A percentile compares a stretch with the other conserved stretches of the same genome.
These are phyloP conservation scores for Melanerpes formicivorus DNA, from an alignment of 2,113 vertebrate genomes.

Conservation along the genomic window DNA sequence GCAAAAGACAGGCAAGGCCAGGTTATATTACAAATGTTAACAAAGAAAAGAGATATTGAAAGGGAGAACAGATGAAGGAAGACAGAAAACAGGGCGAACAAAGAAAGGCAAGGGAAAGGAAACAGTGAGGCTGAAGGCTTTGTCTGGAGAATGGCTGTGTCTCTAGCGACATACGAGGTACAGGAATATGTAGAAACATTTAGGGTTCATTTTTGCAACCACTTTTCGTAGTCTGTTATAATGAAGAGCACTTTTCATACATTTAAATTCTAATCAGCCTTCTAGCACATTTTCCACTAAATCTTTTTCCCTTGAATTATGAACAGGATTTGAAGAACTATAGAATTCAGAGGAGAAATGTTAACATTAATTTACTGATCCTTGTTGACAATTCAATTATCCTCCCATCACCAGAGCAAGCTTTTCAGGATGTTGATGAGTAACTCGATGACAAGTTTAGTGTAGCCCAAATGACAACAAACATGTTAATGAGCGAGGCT, in stretches of 20 bases:
- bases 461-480: not conserved
- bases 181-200: not conserved
- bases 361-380: constrained; percentile 8
- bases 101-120: not conserved
- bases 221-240: not conserved
- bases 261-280: not conserved
- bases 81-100: not conserved
- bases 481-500: not conserved
- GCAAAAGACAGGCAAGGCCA: not conserved
- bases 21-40: not conserved
- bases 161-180: not conserved
- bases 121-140: not conserved
- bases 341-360: not conserved
- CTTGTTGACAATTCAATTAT: not conserved
- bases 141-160: not conserved
- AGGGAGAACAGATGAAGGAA: not conserved
- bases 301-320: not conserved
- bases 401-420: not conserved
- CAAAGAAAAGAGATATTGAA: no score
- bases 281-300: not conserved
- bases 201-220: not conserved
- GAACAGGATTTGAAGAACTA: not conserved
- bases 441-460: not conserved
- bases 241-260: not conserved
- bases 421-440: not conserved